Evolutionary conservation across 53 echinoderm and acorn worm species (phyloP).

Genomic region (Holothuria leucospilota): DNA sequence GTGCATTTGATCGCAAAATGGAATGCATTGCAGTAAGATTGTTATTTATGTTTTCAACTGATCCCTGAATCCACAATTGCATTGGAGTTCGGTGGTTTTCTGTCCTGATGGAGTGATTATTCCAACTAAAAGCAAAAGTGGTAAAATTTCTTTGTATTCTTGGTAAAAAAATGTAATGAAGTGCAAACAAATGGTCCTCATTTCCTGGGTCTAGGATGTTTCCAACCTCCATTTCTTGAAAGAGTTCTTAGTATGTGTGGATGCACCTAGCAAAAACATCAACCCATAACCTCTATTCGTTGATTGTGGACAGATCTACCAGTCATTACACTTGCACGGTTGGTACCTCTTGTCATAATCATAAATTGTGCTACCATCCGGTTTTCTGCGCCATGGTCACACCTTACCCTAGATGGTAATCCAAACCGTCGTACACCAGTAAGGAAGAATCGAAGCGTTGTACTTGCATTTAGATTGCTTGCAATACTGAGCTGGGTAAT

Average conservation of each 20-base stretch:
- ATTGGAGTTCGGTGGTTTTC: conserved; percentile 58
- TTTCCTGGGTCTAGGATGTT: not conserved
- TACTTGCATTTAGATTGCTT: not conserved
- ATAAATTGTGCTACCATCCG: conserved; percentile 33
- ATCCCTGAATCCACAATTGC: conserved; percentile 46
- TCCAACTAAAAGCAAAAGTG: conserved; percentile 47
- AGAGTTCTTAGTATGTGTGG: conserved; percentile 22
- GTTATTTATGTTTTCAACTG: not conserved
- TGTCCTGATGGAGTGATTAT: conserved; percentile 62
- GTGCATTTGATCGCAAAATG: not conserved
- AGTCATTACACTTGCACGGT: conserved; percentile 25
- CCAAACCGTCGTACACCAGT: not conserved
- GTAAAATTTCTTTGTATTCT: conserved; percentile 53
- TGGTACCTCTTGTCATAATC: not conserved
- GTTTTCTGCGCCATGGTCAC: conserved; percentile 41
- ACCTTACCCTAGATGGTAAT: conserved; percentile 9
- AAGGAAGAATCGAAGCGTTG: conserved; percentile 10
- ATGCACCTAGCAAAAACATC: conserved; percentile 38
- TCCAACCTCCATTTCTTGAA: conserved; percentile 11
- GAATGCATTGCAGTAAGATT: conserved; percentile 11
- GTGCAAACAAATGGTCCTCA: conserved; percentile 46
- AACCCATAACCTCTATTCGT: conserved; percentile 33
- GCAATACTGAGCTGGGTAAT: conserved; percentile 37
- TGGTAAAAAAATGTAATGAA: conserved; percentile 62
- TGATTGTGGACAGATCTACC: conserved; percentile 41